Percentiles rank a stretch among this genome's conserved stretches.
phyloP scores from a whole-genome alignment of 1,140 invertebrate genomes.

The Akabosia matsudoensis region DNA sequence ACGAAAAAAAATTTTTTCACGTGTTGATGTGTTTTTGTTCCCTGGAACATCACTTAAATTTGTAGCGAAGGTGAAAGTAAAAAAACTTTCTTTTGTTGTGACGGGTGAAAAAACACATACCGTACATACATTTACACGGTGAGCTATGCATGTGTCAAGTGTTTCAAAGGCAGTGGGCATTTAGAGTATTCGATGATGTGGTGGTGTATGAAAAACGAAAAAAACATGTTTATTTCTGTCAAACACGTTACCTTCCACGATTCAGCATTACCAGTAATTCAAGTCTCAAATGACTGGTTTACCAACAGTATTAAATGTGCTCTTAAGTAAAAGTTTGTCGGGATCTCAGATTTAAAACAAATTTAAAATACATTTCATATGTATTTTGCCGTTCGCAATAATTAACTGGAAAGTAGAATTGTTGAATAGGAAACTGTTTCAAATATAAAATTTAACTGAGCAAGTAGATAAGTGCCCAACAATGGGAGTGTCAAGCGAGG shows the following conservation, averaged over 20 bases:
- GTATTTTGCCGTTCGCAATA: not conserved
- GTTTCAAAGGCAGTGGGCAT: too few relatives aligned
- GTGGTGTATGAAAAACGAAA: too few relatives aligned
- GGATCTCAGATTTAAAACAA: not conserved
- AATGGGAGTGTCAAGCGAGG: conserved; percentile 7
- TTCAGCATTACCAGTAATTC: not conserved
- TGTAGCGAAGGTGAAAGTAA: not conserved
- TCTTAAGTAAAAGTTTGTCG: not conserved
- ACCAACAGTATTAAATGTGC: not conserved
- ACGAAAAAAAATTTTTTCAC: too few relatives aligned
- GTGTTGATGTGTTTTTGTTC: too few relatives aligned
- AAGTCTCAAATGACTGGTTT: not conserved
- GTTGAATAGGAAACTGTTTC: too few relatives aligned
- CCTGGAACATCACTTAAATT: not conserved
- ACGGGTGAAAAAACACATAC: not conserved
- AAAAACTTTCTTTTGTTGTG: not conserved
- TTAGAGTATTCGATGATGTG: too few relatives aligned
- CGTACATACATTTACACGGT: too few relatives aligned
- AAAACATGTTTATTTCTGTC: not conserved
- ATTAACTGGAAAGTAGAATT: too few relatives aligned
- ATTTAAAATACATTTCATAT: not conserved
- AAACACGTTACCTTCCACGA: not conserved
- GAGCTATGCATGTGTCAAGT: too few relatives aligned
- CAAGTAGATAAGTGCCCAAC: not conserved
- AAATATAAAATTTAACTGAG: not conserved